Base-by-base conservation (phyloP, 2,113 vertebrate species). In the Chloropsis cyanopogon region DNA sequence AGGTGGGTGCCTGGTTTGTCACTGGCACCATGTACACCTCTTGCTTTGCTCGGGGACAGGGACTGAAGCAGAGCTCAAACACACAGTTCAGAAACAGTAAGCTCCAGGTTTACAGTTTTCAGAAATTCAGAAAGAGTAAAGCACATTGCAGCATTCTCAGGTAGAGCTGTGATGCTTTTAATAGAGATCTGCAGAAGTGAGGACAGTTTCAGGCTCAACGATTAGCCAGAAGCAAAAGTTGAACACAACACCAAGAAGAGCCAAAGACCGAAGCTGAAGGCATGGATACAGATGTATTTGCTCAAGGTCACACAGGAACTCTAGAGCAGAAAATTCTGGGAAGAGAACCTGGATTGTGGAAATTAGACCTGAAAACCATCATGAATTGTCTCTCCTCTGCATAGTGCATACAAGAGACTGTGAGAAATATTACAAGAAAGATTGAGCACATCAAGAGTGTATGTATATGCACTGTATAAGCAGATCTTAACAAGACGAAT, bases 21-120 rank as follows among this genome's bases (percentile, higher is more conserved):
- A 4, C 60, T 85, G 56, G 22, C 24, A 53, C 18, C 33, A 10
- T 13, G n/a, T n/a, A n/a, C n/a, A 29, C 4, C 18, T n/a, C 19
- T 1, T 3, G 19, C 25, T 42, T 31, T 0, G 0, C 44, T 29
- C 20, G 63, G 8, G 28, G 4, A 7, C 39, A 28, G 53, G 10
- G 21, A 50, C 11, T 3, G 29, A 61, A 33, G 9, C 24, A 76
- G 14, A 68, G 11, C n/a, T 63, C 14, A 70, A 57, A 59, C 26
- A 54, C 6, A 19, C 5, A 3, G 10, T 10, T 46, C 47, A 82
- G 60, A 79, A 77, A 50, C 6, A 42, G 22, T 1, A 8, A 70
- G 7, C 0, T 82, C 5, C 52, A 70, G 20, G 7, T 35, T 28
- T 54, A 37, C 31, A 28, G 12, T 33, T 50, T 60, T 41, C 26